Conservation (phyloP, 2,113 vertebrate species). For the Myanophis thanlyinensis region DNA sequence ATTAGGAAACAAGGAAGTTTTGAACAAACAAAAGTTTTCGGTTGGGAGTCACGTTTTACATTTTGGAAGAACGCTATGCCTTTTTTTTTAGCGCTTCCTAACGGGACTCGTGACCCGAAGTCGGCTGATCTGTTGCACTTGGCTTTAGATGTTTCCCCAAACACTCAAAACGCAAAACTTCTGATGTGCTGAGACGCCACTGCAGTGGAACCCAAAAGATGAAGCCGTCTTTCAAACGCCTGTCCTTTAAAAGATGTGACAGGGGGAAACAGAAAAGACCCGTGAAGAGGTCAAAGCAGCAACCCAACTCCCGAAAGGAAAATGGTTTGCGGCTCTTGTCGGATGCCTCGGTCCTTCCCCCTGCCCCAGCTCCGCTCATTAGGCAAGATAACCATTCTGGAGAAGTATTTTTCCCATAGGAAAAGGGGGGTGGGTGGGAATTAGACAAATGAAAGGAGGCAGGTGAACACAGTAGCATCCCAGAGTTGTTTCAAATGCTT, state of each 20-base stretch:
- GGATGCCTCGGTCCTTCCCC: background rate
- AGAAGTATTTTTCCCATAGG: constrained; percentile 50
- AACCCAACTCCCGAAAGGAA: constrained; percentile 26
- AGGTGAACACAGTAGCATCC: constrained; percentile 53
- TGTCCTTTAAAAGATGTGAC: constrained; percentile 63
- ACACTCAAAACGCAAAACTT: background rate
- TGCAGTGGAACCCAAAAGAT: constrained; percentile 44
- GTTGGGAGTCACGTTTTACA: background rate
- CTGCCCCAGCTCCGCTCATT: constrained; percentile 45
- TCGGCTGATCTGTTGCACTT: background rate
- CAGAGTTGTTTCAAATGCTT: background rate
- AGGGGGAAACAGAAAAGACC: constrained; percentile 50
- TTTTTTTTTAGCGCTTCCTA: background rate
- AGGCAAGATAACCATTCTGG: constrained; percentile 44
- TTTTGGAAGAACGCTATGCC: background rate
- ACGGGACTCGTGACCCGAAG: constrained; percentile 41
- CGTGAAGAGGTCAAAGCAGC: constrained; percentile 41
- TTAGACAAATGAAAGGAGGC: constrained; percentile 32
- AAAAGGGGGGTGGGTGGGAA: constrained; percentile 1
- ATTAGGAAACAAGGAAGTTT: background rate
- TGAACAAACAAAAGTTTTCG: background rate
- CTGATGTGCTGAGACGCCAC: background rate
- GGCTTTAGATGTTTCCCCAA: background rate
- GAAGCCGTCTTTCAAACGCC: constrained; percentile 50
- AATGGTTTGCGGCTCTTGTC: background rate